A percentile compares a stretch with the other conserved stretches of the same genome.
Conservation (phyloP, 2,888 invertebrate species). For the Xanthorhoe spadicearia region DNA sequence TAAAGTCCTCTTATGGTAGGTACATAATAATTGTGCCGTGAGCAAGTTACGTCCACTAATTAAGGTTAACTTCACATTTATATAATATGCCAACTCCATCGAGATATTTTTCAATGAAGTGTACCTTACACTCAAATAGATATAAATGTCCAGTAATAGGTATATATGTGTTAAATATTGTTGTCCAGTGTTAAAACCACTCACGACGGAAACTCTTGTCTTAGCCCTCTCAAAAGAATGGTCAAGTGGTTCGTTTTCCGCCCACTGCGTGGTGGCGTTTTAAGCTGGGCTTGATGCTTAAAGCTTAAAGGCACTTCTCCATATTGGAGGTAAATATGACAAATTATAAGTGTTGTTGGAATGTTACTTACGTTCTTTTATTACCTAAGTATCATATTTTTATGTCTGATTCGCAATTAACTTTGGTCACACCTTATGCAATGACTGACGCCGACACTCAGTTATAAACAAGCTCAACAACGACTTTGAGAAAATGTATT, state of each 20-base stretch:
- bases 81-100: too few relatives aligned
- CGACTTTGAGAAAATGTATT: too few relatives aligned
- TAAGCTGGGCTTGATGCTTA: background rate
- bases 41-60: background rate
- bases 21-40: background rate
- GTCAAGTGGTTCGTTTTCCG: conserved; percentile 6
- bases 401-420: too few relatives aligned
- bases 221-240: conserved; percentile 6
- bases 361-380: too few relatives aligned
- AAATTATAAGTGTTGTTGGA: background rate
- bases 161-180: background rate
- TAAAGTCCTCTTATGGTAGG: background rate
- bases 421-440: too few relatives aligned
- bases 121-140: too few relatives aligned
- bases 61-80: too few relatives aligned
- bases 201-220: background rate
- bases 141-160: too few relatives aligned
- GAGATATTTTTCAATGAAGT: too few relatives aligned
- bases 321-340: background rate
- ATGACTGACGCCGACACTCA: too few relatives aligned
- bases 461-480: too few relatives aligned
- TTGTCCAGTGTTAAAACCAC: background rate
- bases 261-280: background rate
- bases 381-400: too few relatives aligned
- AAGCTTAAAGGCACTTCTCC: background rate